Evolutionary conservation across 2,113 vertebrate genomes (phyloP).

Genomic region (Xiphophorus couchianus): DNA sequence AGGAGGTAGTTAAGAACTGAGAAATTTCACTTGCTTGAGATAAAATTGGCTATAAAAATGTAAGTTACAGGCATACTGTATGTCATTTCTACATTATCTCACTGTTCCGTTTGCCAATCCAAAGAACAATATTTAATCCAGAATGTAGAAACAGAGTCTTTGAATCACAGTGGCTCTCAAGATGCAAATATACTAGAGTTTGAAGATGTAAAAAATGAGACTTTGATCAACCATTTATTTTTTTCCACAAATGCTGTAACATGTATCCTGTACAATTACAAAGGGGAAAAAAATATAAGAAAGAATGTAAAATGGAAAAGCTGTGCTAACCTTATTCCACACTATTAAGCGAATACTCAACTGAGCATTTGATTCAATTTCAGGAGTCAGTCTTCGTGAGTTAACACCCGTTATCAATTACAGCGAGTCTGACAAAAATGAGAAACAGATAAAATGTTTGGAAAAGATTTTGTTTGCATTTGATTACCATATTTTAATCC

Average conservation of each 20-base stretch:
- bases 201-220: neutral
- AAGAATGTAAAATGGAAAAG: too few relatives aligned
- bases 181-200: neutral
- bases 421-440: neutral
- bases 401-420: too few relatives aligned
- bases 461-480: neutral
- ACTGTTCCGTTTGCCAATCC: conserved; percentile 38
- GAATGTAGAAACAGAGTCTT: conserved; percentile 15
- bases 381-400: too few relatives aligned
- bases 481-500: neutral
- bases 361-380: too few relatives aligned
- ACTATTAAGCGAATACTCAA: too few relatives aligned
- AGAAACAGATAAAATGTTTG: neutral
- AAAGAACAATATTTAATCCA: conserved; percentile 17
- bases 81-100: conserved; percentile 25
- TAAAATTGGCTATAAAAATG: conserved; percentile 32
- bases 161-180: conserved; percentile 18
- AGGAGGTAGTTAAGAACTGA: conserved; percentile 36
- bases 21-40: conserved; percentile 15
- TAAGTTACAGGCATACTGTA: conserved; percentile 25
- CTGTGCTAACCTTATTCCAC: too few relatives aligned
- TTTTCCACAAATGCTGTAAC: neutral
- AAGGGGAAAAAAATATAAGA: too few relatives aligned
- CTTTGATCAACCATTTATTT: neutral
- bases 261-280: too few relatives aligned